Evolutionary conservation across 2,113 vertebrate genomes (phyloP).

Genomic region (Sapayoa aenigma): DNA sequence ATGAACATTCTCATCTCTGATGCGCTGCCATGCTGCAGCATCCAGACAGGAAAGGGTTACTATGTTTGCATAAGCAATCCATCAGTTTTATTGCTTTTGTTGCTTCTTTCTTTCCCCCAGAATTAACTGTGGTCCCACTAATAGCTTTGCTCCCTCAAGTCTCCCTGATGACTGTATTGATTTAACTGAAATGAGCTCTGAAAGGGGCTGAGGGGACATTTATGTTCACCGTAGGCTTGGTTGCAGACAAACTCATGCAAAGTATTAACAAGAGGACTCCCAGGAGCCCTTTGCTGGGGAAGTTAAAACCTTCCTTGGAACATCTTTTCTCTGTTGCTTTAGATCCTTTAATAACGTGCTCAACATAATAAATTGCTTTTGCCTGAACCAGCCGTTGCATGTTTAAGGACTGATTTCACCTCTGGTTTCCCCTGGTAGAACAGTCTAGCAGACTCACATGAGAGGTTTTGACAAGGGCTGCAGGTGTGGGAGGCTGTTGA

Average conservation of each 20-base stretch:
- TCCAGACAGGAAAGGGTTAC: background rate
- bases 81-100: conserved; percentile 52
- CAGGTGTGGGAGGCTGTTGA: background rate
- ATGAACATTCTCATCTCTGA: background rate
- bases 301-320: conserved; percentile 36
- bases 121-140: conserved; percentile 54
- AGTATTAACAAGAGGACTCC: conserved; percentile 38
- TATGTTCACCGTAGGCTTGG: background rate
- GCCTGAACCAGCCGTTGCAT: background rate
- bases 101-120: conserved; percentile 40
- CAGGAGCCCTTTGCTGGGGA: conserved; percentile 27
- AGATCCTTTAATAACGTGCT: conserved; percentile 28
- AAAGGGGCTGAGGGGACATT: conserved; percentile 11
- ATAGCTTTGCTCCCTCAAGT: conserved; percentile 32
- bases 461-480: background rate
- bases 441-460: background rate
- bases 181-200: background rate
- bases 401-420: background rate
- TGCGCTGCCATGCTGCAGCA: background rate
- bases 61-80: conserved; percentile 3
- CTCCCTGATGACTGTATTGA: conserved; percentile 24
- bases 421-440: background rate
- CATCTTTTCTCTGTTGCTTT: conserved; percentile 22
- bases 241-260: background rate
- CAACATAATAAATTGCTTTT: conserved; percentile 52